phyloP scores from a whole-genome alignment of 2,888 invertebrate genomes.

The Drosophila kuntzei region DNA sequence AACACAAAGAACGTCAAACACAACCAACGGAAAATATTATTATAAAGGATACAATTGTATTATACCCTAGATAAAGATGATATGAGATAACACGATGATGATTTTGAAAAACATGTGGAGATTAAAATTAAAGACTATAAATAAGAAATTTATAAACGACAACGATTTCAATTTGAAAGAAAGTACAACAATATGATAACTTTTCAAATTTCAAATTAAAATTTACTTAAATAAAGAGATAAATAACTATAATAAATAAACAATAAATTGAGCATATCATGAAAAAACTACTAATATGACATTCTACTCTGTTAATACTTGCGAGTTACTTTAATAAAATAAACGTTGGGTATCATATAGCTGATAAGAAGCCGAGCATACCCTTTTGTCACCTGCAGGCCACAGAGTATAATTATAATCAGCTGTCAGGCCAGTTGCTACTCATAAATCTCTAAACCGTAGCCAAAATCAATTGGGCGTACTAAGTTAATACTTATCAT shows the following conservation, averaged over 20 bases:
- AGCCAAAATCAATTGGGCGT: conserved; percentile 58
- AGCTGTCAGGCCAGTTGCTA: conserved; percentile 41
- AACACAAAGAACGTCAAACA: conserved; percentile 40
- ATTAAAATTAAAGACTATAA: no score
- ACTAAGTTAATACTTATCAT: conserved; percentile 53
- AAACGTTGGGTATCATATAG: not conserved
- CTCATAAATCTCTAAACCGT: conserved; percentile 68
- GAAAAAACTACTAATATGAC: no score
- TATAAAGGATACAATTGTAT: not conserved
- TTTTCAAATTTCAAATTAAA: no score
- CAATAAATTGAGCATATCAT: not conserved
- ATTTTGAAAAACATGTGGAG: no score
- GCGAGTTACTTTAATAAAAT: no score
- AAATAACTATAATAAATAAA: not conserved
- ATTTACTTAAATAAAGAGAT: no score
- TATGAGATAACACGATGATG: not conserved
- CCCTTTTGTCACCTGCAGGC: not conserved
- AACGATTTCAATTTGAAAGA: no score
- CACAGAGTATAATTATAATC: conserved; percentile 58
- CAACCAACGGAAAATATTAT: not conserved
- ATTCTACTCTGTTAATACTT: no score
- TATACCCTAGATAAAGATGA: conserved; percentile 5
- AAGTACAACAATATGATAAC: no score
- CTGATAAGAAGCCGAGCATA: not conserved
- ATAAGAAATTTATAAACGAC: no score